Evolutionary conservation across 2,888 invertebrate genomes (phyloP).

Genomic region (Drosophila niveifrons): DNA sequence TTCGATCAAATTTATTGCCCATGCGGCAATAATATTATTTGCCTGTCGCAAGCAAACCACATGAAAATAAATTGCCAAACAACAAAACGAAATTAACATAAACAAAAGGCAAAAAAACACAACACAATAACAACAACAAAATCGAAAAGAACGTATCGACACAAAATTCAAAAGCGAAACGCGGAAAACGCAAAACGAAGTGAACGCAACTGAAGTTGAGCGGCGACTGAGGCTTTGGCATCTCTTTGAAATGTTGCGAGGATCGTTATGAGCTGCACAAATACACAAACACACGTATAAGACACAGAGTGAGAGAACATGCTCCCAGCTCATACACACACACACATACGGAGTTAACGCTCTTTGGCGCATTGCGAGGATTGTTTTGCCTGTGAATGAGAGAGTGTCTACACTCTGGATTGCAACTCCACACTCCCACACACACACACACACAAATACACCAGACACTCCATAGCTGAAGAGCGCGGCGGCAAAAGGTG

Average conservation of each 20-base stretch:
- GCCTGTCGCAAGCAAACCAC: constrained; percentile 28
- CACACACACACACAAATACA: constrained; percentile 24
- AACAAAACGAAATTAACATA: constrained; percentile 71
- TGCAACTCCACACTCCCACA: constrained; percentile 27
- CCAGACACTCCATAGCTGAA: constrained; percentile 4
- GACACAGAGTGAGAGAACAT: constrained; percentile 1
- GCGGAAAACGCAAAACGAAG: constrained; percentile 22
- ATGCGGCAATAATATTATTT: constrained; percentile 50
- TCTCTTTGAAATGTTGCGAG: constrained; percentile 27
- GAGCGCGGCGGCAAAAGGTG: constrained; percentile 55
- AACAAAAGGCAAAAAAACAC: constrained; percentile 58
- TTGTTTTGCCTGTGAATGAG: neutral
- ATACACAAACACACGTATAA: neutral
- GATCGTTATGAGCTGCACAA: constrained; percentile 30
- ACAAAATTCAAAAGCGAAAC: constrained; percentile 13
- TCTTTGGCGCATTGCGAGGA: constrained; percentile 1
- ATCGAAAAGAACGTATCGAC: neutral
- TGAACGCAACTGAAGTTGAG: constrained; percentile 59
- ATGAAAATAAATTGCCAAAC: constrained; percentile 60
- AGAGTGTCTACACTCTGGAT: neutral
- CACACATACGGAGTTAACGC: neutral
- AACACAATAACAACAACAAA: constrained; percentile 21
- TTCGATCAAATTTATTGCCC: constrained; percentile 67
- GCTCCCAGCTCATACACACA: constrained; percentile 6
- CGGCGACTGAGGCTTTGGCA: constrained; percentile 42